These are phyloP conservation scores for Coryphaenoides rupestris DNA, from an alignment of 2,113 vertebrate species.

Conservation along the genomic window DNA sequence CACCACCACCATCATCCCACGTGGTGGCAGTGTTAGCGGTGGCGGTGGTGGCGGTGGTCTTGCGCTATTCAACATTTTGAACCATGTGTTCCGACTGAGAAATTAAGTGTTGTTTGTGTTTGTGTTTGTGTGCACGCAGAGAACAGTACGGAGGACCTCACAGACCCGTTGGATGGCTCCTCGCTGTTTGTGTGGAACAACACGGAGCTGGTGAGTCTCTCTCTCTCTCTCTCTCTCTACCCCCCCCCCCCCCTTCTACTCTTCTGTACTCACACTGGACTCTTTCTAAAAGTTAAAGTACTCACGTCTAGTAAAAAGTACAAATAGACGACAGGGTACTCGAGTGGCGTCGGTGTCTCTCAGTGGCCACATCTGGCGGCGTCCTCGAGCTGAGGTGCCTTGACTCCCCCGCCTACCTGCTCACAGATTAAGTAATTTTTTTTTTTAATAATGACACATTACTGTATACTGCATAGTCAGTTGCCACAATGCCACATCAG, in stretches of 20 bases:
- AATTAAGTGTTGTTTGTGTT: background rate
- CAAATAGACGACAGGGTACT: background rate
- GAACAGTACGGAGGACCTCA: slow-evolving; percentile 73
- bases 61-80: background rate
- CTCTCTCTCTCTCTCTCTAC: slow-evolving; percentile 16
- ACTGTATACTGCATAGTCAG: too few relatives aligned
- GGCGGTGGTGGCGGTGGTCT: background rate
- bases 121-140: slow-evolving; percentile 62
- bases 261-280: background rate
- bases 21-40: background rate
- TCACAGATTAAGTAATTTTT: background rate
- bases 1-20: too few relatives aligned
- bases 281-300: background rate
- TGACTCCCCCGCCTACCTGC: background rate
- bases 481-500: too few relatives aligned
- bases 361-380: too few relatives aligned
- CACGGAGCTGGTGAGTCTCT: slow-evolving; percentile 76
- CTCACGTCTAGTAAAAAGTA: too few relatives aligned
- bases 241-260: too few relatives aligned
- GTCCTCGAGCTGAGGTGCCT: too few relatives aligned
- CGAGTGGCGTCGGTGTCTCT: too few relatives aligned
- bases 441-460: too few relatives aligned
- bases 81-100: background rate
- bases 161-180: slow-evolving; percentile 49
- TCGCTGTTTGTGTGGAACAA: slow-evolving; percentile 61